Percentiles rank a stretch among this genome's conserved stretches.
These are phyloP conservation scores for Cercocebus atys DNA, from an alignment of 2,113 vertebrate genomes.

Conservation along the genomic window DNA sequence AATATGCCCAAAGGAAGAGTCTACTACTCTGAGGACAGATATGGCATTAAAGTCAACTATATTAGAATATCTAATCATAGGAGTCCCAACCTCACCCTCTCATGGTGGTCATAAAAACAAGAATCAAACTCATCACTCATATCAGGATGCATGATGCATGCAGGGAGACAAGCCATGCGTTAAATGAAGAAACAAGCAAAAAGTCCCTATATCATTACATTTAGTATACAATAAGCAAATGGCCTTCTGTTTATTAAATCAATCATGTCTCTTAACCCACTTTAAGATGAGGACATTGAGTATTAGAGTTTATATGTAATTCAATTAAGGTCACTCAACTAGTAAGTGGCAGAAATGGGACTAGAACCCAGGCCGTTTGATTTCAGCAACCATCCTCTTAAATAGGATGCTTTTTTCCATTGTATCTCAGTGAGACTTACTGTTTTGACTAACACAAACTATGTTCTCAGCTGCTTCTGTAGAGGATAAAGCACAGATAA, in stretches of 20 bases:
- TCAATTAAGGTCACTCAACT: not conserved
- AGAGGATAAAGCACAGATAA: slow-evolving; percentile 41
- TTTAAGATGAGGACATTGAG: not conserved
- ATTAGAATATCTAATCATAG: not conserved
- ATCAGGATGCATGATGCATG: not conserved
- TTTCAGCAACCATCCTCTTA: not conserved
- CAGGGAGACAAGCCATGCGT: not conserved
- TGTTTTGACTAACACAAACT: slow-evolving; percentile 2
- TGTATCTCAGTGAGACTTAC: not conserved
- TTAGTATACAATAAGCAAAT: not conserved
- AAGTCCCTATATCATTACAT: not conserved
- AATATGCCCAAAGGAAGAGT: not conserved
- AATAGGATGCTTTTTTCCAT: not conserved
- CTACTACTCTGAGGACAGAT: not conserved
- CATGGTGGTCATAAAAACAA: not conserved
- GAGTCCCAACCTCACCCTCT: not conserved
- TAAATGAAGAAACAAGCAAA: not conserved
- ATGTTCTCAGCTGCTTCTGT: not conserved
- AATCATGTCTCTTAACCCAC: not conserved
- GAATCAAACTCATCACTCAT: not conserved
- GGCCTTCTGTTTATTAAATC: not conserved
- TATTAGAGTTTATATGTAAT: not conserved
- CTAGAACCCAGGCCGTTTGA: not conserved
- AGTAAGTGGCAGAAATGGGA: not conserved
- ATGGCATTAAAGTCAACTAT: not conserved